These are phyloP conservation scores for Parazoanthus swiftii DNA, from an alignment of 92 coral and sea anemone species.

Conservation along the genomic window DNA sequence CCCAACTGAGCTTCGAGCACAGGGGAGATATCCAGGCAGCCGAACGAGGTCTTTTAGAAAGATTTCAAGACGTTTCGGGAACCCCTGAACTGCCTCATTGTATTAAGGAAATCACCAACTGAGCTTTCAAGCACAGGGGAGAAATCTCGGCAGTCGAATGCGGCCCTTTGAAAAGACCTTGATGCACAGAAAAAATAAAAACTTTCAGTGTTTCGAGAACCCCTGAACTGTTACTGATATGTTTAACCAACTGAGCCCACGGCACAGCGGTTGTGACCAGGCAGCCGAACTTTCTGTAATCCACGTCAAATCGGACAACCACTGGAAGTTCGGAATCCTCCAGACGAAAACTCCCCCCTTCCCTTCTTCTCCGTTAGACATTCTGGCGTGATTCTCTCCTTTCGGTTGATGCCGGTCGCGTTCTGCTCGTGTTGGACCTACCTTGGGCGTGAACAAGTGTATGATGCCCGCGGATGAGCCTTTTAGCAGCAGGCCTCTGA, in stretches of 20 bases:
- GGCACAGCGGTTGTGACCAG: not conserved
- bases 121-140: constrained; percentile 56
- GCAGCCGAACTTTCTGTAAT: constrained; percentile 3
- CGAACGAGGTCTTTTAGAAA: constrained; percentile 30
- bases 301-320: constrained; percentile 1
- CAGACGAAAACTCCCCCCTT: not conserved
- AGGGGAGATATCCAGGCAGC: constrained; percentile 37
- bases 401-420: not conserved
- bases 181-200: not conserved
- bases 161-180: not conserved
- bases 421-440: constrained; percentile 24
- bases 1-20: constrained; percentile 9
- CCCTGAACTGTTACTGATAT: constrained; percentile 32
- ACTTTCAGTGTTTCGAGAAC: constrained; percentile 62
- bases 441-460: constrained; percentile 94
- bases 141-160: constrained; percentile 26
- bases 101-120: constrained; percentile 40
- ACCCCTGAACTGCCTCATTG: constrained; percentile 36
- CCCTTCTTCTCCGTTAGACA: too few species aligned
- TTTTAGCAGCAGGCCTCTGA: constrained; percentile 79
- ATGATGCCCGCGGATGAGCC: constrained; percentile 82
- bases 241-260: not conserved
- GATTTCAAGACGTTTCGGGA: constrained; percentile 24
- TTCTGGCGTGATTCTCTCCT: not conserved
- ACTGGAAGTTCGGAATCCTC: constrained; percentile 35